A percentile compares a stretch with the other conserved stretches of the same genome.
Conservation (phyloP, 2,113 vertebrate genomes). For the Antechinus stuartii region DNA sequence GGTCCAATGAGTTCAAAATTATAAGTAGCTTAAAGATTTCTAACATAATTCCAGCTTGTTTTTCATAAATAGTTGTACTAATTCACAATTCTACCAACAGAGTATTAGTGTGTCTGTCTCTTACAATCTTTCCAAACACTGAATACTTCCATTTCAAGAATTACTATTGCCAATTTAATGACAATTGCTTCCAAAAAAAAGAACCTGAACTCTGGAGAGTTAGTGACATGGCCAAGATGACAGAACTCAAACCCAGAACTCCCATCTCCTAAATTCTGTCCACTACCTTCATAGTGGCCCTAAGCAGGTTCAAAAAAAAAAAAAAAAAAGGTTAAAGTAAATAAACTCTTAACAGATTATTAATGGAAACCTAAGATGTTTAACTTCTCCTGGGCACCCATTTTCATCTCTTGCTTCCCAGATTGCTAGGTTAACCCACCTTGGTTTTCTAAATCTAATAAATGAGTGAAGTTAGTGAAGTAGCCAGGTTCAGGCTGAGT, state of each 20-base stretch:
- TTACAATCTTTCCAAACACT: neutral
- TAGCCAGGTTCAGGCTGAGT: neutral
- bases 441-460: neutral
- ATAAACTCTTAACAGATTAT: neutral
- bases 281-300: neutral
- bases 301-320: neutral
- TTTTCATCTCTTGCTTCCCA: neutral
- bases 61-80: neutral
- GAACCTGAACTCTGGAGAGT: neutral
- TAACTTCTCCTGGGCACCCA: neutral
- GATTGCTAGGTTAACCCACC: neutral
- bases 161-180: neutral
- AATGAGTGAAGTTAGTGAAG: neutral
- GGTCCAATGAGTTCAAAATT: neutral
- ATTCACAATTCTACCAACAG: neutral
- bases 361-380: neutral
- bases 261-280: neutral
- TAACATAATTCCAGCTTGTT: neutral
- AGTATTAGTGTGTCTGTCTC: neutral
- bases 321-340: neutral
- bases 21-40: neutral
- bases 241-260: neutral
- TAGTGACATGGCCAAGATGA: neutral
- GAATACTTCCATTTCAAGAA: neutral
- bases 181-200: neutral